Conservation (phyloP, 2,888 invertebrate genomes). For the Pyrochroa serraticornis region DNA sequence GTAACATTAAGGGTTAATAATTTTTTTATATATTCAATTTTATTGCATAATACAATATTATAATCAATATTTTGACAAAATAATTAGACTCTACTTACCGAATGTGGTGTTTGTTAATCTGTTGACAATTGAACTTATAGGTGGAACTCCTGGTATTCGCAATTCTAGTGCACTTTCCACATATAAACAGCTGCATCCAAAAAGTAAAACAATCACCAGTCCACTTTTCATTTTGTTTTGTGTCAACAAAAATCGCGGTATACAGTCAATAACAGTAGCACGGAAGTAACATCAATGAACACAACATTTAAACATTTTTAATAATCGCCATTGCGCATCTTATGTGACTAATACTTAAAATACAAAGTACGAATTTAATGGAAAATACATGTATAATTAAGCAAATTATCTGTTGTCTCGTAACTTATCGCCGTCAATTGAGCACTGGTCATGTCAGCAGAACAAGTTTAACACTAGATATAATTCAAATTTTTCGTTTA, state of each 20-base stretch:
- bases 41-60: too few relatives aligned
- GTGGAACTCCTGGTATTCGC: conserved; percentile 31
- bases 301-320: conserved; percentile 1
- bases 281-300: not conserved
- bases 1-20: too few relatives aligned
- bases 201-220: conserved; percentile 1
- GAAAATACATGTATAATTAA: conserved; percentile 12
- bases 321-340: not conserved
- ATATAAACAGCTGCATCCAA: conserved; percentile 1
- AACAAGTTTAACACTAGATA: not conserved
- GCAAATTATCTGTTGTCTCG: conserved; percentile 13
- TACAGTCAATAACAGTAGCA: too few relatives aligned
- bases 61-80: too few relatives aligned
- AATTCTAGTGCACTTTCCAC: conserved; percentile 4
- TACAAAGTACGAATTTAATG: conserved; percentile 14
- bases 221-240: not conserved
- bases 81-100: conserved; percentile 36
- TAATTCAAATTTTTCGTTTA: conserved; percentile 7
- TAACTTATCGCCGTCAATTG: conserved; percentile 4
- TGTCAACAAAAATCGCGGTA: too few relatives aligned
- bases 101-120: conserved; percentile 48
- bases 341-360: conserved; percentile 12
- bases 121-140: conserved; percentile 43
- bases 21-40: too few relatives aligned
- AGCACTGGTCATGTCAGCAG: conserved; percentile 13